Conservation (phyloP, 2,888 invertebrate genomes). For the Arenicola marina region DNA sequence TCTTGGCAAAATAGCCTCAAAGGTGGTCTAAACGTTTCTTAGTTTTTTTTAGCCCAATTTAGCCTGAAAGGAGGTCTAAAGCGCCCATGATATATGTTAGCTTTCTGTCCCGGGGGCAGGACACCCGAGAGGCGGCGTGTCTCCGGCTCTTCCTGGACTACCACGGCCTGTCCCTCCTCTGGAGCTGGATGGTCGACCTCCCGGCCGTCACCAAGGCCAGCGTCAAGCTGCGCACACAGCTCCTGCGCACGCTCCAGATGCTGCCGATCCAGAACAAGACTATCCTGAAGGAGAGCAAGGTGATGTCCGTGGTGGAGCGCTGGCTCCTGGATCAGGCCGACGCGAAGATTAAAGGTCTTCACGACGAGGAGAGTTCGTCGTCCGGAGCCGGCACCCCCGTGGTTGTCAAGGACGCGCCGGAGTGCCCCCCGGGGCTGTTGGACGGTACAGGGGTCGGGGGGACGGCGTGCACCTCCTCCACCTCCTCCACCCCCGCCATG, state of each 20-base stretch:
- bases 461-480: not conserved
- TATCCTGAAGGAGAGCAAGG: slow-evolving; percentile 88
- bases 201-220: slow-evolving; percentile 32
- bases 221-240: slow-evolving; percentile 61
- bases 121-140: slow-evolving; percentile 60
- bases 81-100: too few relatives aligned
- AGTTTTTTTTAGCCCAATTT: too few relatives aligned
- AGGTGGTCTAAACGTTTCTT: too few relatives aligned
- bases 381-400: not conserved
- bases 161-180: slow-evolving; percentile 85
- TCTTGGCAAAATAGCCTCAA: too few relatives aligned
- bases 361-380: slow-evolving; percentile 2
- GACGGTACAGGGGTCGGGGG: too few relatives aligned
- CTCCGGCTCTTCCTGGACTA: slow-evolving; percentile 76
- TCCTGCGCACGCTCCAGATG: slow-evolving; percentile 78
- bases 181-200: slow-evolving; percentile 84
- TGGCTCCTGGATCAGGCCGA: slow-evolving; percentile 68
- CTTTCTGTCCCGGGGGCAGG: too few relatives aligned
- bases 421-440: too few relatives aligned
- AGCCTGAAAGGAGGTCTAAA: too few relatives aligned
- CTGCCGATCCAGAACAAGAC: slow-evolving; percentile 93
- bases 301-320: slow-evolving; percentile 80
- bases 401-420: not conserved
- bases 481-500: not conserved
- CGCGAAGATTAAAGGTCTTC: slow-evolving; percentile 1